Conservation (phyloP, 2,888 invertebrate genomes). For the Drosophila dives region DNA sequence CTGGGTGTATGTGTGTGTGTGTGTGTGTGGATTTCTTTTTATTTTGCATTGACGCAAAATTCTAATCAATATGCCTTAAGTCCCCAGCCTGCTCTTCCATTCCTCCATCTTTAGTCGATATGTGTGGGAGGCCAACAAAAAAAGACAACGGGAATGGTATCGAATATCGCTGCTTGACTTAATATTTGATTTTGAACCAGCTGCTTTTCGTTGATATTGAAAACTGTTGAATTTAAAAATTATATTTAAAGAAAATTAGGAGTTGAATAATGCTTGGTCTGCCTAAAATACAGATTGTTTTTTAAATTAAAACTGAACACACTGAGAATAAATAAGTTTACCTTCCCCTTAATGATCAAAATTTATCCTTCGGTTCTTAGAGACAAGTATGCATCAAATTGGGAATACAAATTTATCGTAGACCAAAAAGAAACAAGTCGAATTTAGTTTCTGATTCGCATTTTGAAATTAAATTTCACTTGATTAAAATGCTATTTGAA, state of each 20-base stretch:
- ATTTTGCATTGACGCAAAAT: constrained; percentile 53
- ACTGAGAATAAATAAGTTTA: background rate
- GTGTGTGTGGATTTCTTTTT: constrained; percentile 36
- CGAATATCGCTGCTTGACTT: background rate
- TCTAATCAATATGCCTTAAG: constrained; percentile 61
- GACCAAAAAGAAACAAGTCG: background rate
- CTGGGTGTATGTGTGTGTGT: constrained; percentile 36
- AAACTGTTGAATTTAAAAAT: background rate
- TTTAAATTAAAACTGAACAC: background rate
- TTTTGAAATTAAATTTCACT: background rate
- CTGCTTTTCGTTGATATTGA: background rate
- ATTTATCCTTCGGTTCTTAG: background rate
- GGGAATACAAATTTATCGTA: background rate
- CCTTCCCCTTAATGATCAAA: background rate
- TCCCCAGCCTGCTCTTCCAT: background rate
- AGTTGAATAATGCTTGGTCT: background rate
- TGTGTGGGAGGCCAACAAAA: background rate
- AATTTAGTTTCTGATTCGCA: background rate
- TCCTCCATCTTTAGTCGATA: background rate
- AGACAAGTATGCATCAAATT: no score
- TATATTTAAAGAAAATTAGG: background rate
- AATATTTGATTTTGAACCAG: constrained; percentile 1
- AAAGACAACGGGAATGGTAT: background rate
- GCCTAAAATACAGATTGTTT: background rate
- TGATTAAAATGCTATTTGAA: background rate